Conservation (phyloP, 2,113 vertebrate genomes). For the Proteles cristata region DNA sequence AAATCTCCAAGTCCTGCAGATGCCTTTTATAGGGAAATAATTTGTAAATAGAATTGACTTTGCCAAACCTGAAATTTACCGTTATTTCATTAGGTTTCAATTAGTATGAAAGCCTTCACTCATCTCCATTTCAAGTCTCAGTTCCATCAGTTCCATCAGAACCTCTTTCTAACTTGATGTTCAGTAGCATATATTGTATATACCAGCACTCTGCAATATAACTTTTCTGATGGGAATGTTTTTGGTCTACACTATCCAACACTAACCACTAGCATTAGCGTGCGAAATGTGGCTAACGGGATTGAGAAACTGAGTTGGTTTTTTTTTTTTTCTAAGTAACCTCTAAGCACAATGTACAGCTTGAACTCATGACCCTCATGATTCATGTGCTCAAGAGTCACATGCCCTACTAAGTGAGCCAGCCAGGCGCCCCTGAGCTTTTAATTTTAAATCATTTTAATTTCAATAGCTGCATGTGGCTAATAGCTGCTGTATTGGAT, state of each 20-base stretch:
- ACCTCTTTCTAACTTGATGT: not conserved
- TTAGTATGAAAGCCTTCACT: not conserved
- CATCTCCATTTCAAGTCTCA: not conserved
- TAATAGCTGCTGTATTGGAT: not conserved
- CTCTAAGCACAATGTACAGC: not conserved
- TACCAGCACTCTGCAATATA: not conserved
- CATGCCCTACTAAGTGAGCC: not conserved
- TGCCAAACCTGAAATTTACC: not conserved
- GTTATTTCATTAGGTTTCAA: not conserved
- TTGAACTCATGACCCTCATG: not conserved
- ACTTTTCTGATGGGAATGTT: not conserved
- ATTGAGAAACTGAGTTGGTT: not conserved
- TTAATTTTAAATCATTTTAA: not conserved
- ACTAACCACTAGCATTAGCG: not conserved
- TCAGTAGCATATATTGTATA: not conserved
- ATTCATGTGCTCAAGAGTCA: not conserved
- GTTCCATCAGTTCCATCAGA: not conserved
- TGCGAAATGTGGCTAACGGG: not conserved
- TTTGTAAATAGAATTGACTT: conserved; percentile 5
- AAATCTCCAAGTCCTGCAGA: not conserved
- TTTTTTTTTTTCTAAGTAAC: not conserved
- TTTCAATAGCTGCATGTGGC: not conserved
- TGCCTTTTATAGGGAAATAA: not conserved
- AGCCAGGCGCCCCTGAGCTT: not conserved
- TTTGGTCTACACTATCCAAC: not conserved